A percentile compares a stretch with the other conserved stretches of the same genome.
These are phyloP conservation scores for Chrysopilus asiliformis DNA, from an alignment of 2,888 invertebrate species.

Conservation along the genomic window DNA sequence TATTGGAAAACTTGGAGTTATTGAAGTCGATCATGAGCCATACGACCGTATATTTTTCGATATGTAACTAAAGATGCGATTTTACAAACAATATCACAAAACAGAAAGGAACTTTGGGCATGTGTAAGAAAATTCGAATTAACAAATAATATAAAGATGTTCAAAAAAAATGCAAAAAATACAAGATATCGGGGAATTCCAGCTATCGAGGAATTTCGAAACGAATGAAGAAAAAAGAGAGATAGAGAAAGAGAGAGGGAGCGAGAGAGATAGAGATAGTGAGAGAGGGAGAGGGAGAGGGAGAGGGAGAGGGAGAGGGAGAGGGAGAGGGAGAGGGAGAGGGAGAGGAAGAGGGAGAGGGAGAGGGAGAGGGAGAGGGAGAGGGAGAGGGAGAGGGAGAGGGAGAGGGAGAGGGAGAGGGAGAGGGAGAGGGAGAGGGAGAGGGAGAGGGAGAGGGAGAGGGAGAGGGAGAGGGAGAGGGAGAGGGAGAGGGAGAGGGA, in stretches of 20 bases:
- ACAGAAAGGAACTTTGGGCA: no score
- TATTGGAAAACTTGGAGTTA: no score
- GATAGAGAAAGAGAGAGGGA: background rate
- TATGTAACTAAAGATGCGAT: no score
- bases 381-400: constrained; percentile 2
- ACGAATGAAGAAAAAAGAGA: background rate
- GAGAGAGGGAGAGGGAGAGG: constrained; percentile 1
- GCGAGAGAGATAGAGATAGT: background rate
- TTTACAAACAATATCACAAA: no score
- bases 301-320: background rate
- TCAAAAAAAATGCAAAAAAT: no score
- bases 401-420: constrained; percentile 1
- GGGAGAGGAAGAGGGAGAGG: background rate
- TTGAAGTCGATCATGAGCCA: no score
- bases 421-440: constrained; percentile 1
- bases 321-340: background rate
- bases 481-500: constrained; percentile 1
- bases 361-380: background rate
- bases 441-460: constrained; percentile 1
- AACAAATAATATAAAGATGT: no score
- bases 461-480: constrained; percentile 1
- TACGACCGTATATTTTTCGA: no score
- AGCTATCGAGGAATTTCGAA: no score
- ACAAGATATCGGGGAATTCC: no score
- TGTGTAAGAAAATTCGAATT: no score